Base-by-base conservation (phyloP, 2,888 invertebrate species). In the Neocrepidodera transversa region DNA sequence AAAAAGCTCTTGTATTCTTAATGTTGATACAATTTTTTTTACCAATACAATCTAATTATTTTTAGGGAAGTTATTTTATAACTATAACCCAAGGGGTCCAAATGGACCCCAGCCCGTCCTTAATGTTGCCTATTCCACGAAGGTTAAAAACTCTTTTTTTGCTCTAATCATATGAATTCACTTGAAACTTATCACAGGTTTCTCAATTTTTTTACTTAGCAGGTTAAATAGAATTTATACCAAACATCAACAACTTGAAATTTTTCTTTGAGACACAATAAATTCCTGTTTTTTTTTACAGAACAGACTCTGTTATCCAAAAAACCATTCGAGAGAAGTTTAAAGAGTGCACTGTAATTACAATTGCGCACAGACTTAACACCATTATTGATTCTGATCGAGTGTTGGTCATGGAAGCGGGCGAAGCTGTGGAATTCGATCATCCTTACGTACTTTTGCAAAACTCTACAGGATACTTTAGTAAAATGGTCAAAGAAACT, bases 371-470 rank as follows among this genome's bases (percentile, higher is more conserved):
- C 11, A 17, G 52, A 28, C 42, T 52, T 7, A 43, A 43, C 32
- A 52, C 52, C 13, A 52, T 52, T n/a, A 52, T 52, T 42, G 52
- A 52, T 11, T 91, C 89, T 0, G 90, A 92, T 79, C 85, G 87
- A 78, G 86, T 90, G 58, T 71, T 86, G 64, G 85, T 86, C 2
- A 78, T 87, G 72, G 83, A 86, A 67, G 81, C 81, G 16, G 87
- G 87, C 0, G 66, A 72, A 36, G 75, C 83, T 16, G 77, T 77
- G 20, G 80, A 86, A 74, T 85, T 84, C 73, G 85, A 82, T 58
- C 78, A 81, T 17, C 86, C 86, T 0, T 76, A 81, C 66, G 70
- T 73, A 36, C 64, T 80, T 26, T 66, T 80, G 7, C 71, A 76
- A 61, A 74, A 78, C 49, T 64, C 69, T 5, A 66, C 71, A 6